A percentile compares a stretch with the other conserved stretches of the same genome.
Conservation (phyloP, 1,140 invertebrate genomes). For the Drosophila auraria region DNA sequence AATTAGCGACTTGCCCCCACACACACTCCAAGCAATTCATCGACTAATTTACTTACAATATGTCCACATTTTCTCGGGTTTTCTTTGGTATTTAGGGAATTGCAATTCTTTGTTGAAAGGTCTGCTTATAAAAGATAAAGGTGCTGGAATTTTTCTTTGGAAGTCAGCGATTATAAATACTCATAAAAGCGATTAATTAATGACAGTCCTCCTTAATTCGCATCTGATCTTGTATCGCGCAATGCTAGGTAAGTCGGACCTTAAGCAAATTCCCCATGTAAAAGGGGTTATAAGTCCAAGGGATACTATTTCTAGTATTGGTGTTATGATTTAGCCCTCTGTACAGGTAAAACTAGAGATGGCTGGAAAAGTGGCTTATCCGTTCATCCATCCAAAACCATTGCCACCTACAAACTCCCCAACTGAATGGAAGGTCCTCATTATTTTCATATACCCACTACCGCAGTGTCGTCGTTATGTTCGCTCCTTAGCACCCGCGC, state of each 20-base stretch:
- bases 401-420: background rate
- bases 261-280: too few relatives aligned
- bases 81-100: constrained; percentile 24
- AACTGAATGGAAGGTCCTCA: constrained; percentile 3
- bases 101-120: background rate
- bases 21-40: constrained; percentile 18
- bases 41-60: constrained; percentile 63
- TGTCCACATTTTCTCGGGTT: constrained; percentile 35
- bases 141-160: background rate
- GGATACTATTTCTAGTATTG: too few relatives aligned
- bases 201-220: too few relatives aligned
- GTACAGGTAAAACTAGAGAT: too few relatives aligned
- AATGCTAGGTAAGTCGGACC: too few relatives aligned
- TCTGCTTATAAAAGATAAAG: background rate
- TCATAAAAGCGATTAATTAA: too few relatives aligned
- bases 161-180: too few relatives aligned
- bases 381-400: background rate
- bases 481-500: constrained; percentile 7
- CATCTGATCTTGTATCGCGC: too few relatives aligned
- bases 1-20: constrained; percentile 65
- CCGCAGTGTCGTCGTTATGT: constrained; percentile 6
- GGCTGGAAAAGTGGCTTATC: background rate
- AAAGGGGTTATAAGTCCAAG: too few relatives aligned
- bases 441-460: constrained; percentile 12
- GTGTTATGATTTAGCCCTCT: too few relatives aligned